Base-by-base conservation (phyloP, 2,888 invertebrate species). In the Andrena trimmerana region DNA sequence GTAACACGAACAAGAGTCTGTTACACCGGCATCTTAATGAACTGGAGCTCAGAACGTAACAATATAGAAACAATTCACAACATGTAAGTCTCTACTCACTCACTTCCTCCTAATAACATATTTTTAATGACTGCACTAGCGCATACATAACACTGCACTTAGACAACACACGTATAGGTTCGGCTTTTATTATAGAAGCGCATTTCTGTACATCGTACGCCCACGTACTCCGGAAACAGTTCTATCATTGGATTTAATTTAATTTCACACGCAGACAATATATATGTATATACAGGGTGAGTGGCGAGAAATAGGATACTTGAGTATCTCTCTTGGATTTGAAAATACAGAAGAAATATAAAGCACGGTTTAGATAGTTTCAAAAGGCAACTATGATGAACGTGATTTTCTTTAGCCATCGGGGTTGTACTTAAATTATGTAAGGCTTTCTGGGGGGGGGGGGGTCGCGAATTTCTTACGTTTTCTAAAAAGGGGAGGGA, bases 31-130 rank as follows among this genome's bases (percentile, higher is more conserved):
- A 94, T 91, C 94, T 94, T 92, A 94, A 94, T 90, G 93, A 93
- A 93, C 93, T 94, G 94, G 94, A 94, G 93, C 93, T 94, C 93
- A 93, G 92, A 94, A 93, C 93, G 91, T 94, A 94, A 93, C 93
- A 93, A 92, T 92, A 83, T 91, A 91, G 90, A 92, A 92, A 94
- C 92, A 93, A 92, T 93, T 93, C 91, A 90, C 92, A 92, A 91
- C 93, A 93, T 94, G 94, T 94, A 94, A 94, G 94, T 94, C 86
- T 88, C 83, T 89, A 88, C 90, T 92, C 86, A 91, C 91, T 93
- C 91, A 91, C 91, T 88, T 90, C 91, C 90, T 91, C 90, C 90
- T 92, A 89, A 86, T 87, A 86, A 88, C 89, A 86, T 85, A 89
- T 78, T 82, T 85, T 75, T 81, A 87, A 78, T 78, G 48, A 83